phyloP scores from a whole-genome alignment of 2,888 invertebrate species.

The Rhagophthalmus giganteus region DNA sequence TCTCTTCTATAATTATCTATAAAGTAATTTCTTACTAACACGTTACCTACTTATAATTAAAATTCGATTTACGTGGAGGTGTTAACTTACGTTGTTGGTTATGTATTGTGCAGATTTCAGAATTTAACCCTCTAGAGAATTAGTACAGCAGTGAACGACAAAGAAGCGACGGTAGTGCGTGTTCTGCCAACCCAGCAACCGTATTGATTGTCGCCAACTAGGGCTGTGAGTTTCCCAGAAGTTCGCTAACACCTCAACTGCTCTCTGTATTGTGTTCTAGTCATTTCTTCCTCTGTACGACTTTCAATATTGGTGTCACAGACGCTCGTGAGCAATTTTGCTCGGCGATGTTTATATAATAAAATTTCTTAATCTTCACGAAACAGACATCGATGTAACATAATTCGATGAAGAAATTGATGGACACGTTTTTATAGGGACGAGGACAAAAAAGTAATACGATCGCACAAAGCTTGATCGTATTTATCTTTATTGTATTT shows the following conservation, averaged over 20 bases:
- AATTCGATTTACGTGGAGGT: constrained; percentile 19
- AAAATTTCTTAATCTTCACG: too few species aligned
- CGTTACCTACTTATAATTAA: too few species aligned
- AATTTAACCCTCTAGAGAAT: constrained; percentile 21
- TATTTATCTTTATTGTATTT: background rate
- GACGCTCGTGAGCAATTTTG: constrained; percentile 12
- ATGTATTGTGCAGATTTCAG: constrained; percentile 24
- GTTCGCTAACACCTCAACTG: constrained; percentile 32
- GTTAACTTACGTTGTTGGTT: constrained; percentile 14
- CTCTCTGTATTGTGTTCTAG: constrained; percentile 27
- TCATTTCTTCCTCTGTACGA: constrained; percentile 20
- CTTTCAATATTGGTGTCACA: constrained; percentile 19
- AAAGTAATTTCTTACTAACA: too few species aligned
- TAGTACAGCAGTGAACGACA: constrained; percentile 25
- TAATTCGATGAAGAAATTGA: too few species aligned
- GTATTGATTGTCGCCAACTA: constrained; percentile 45
- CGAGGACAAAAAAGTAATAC: too few species aligned
- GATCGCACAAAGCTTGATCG: too few species aligned
- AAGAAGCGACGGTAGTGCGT: constrained; percentile 37
- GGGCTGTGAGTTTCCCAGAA: constrained; percentile 41
- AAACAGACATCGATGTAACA: too few species aligned
- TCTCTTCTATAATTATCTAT: too few species aligned
- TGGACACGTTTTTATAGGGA: too few species aligned
- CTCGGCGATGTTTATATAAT: background rate
- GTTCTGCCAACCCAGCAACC: constrained; percentile 42